Base-by-base conservation (phyloP, 2,797 vertebrate genomes). In the Falco concolor region DNA sequence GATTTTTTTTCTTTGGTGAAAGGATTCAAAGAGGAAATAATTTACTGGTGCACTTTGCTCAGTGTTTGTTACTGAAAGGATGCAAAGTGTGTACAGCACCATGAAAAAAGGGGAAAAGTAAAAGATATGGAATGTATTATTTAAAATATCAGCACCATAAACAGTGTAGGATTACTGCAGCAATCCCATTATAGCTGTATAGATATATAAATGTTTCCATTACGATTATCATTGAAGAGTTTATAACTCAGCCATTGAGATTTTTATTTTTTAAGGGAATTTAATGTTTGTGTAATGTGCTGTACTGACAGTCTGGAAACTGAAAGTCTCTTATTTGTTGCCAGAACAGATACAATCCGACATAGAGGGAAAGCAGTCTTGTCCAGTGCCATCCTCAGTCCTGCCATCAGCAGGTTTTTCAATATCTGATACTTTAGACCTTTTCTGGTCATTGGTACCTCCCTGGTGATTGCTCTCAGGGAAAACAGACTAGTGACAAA, bases 21-120 rank as follows among this genome's bases (percentile, higher is more conserved):
- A 96, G 61, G 76, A 95, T 94, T 96, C 94, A 96, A 93, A 96
- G 91, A 94, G 85, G 91, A 97, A 97, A 96, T 97, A 97, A 97
- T 97, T 95, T 96, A 96, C 95, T 91, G 93, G 87, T 86, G 84
- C 91, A 93, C 90, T 97, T 97, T 95, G 70, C 94, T 95, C 87
- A 95, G 60, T 97, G 92, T 97, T 97, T 96, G 95, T 92, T 79
- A 95, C 81, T 96, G 96, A 96, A 97, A 97, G 92, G 82, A 93
- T 95, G 94, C 93, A 95, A 96, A 96, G 60, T 86, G 85, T 96
- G 77, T 97, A 94, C 90, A 93, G 84, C 79, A 86, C 61, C 28
- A 16, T 80, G 88, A 87, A 91, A 90, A 96, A 90, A 86, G 32
- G 68, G 24, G 36, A 60, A 95, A 96, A 95, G 84, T 87, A 84